Base-by-base conservation (phyloP, 2,113 vertebrate species). In the Dascyllus trimaculatus region DNA sequence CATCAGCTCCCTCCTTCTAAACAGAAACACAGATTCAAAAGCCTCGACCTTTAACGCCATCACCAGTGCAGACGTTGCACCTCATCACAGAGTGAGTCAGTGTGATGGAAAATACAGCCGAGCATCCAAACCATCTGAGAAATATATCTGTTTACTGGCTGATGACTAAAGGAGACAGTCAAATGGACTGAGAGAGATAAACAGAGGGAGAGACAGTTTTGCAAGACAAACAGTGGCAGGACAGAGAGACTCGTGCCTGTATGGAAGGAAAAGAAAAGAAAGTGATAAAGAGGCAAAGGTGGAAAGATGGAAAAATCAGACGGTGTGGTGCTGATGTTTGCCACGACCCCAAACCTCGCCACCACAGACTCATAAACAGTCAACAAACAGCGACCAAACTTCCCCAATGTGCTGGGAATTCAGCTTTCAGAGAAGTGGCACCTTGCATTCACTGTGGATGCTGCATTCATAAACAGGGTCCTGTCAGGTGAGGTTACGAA, bases 281-380 rank as follows among this genome's bases (percentile, higher is more conserved):
- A 52, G 46, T 46, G 32, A 73, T 53, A 14, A 57, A 54, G 38
- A 67, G 48, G 22, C 18, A 43, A 15, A 53, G 54, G 60, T 59
- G 54, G 29, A 63, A 14, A 32, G 10, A 63, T n/a, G 4, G 57
- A 68, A 64, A n/a, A 78, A 63, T 59, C 14, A 49, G 11, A 67
- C 5, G 17, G 49, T 81, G 67, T 60, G 82, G 38, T 87, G 57
- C 49, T 43, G 66, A 78, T 32, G 52, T 85, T 65, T 26, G 46
- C 81, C 68, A 35, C n/a, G 49, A 63, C 58, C 84, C 79, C 57
- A 68, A 87, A 69, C 68, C 71, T 69, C 78, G 21, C 53, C 45
- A 84, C 88, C 91, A 82, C 87, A 88, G 43, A 85, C 53, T 32
- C 40, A 73, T 62, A 89, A 88, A 89, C 76, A 80, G 57, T 56